phyloP scores from a whole-genome alignment of 1,140 invertebrate species.

The Ips typographus region DNA sequence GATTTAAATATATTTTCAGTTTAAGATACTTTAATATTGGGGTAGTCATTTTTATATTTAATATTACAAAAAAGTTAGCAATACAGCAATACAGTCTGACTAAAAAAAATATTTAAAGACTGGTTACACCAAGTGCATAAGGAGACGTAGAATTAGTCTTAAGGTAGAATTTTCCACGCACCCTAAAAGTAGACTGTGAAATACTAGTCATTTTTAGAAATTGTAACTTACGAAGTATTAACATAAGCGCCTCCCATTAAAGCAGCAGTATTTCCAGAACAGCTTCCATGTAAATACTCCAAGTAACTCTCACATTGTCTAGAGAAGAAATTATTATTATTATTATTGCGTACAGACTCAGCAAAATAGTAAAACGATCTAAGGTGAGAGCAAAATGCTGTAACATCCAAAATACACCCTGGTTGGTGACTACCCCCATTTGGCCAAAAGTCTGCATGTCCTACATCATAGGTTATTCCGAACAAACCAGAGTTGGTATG shows the following conservation, averaged over 20 bases:
- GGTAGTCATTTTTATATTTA: too few species aligned
- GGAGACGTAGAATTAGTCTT: constrained; percentile 11
- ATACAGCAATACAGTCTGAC: too few species aligned
- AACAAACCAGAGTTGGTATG: constrained; percentile 68
- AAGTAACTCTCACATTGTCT: constrained; percentile 33
- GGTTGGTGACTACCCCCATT: constrained; percentile 75
- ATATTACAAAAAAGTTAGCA: too few species aligned
- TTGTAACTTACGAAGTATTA: constrained; percentile 42
- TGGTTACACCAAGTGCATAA: constrained; percentile 1
- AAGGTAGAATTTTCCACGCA: constrained; percentile 18
- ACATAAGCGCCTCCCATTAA: constrained; percentile 49
- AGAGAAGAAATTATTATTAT: constrained; percentile 1
- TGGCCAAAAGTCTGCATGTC: constrained; percentile 79
- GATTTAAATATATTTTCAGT: too few species aligned
- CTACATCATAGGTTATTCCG: constrained; percentile 63
- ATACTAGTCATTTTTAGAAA: background rate
- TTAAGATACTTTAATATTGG: too few species aligned
- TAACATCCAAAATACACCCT: constrained; percentile 58
- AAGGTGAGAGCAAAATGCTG: constrained; percentile 73
- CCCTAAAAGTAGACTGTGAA: constrained; percentile 7
- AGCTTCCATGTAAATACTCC: background rate
- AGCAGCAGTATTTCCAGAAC: background rate
- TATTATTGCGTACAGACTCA: constrained; percentile 62
- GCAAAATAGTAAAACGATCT: constrained; percentile 72
- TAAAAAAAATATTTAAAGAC: background rate